Evolutionary conservation across 2,797 vertebrate species (phyloP).

Genomic region (Etheostoma nigrum): DNA sequence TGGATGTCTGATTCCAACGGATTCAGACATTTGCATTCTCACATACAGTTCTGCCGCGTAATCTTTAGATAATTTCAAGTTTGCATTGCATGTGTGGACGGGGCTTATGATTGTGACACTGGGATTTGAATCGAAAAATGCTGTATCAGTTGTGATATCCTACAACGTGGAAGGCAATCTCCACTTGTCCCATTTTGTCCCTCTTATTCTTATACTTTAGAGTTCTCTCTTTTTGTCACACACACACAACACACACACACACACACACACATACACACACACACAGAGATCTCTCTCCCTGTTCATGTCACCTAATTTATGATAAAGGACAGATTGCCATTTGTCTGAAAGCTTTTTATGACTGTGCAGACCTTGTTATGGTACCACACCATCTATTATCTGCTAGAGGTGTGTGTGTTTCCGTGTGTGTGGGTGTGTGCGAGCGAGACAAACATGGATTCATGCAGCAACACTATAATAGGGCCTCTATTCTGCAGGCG

Average conservation of each 20-base stretch:
- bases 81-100: no score
- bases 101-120: no score
- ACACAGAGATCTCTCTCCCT: constrained; percentile 20
- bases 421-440: constrained; percentile 22
- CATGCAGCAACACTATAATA: constrained; percentile 58
- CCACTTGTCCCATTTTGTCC: constrained; percentile 2
- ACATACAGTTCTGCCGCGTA: no score
- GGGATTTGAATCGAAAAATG: constrained; percentile 36
- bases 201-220: background rate
- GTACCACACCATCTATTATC: constrained; percentile 76
- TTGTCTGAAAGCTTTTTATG: constrained; percentile 87
- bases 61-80: no score
- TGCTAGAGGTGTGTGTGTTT: constrained; percentile 51
- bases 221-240: constrained; percentile 2
- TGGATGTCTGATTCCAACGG: no score
- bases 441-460: constrained; percentile 39
- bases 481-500: constrained; percentile 66
- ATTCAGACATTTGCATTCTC: no score
- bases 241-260: constrained; percentile 20
- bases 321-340: constrained; percentile 79
- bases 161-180: constrained; percentile 8
- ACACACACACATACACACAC: constrained; percentile 23
- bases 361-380: constrained; percentile 80
- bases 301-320: constrained; percentile 78
- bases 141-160: constrained; percentile 30